Percentiles rank a stretch among this genome's conserved stretches.
These are phyloP conservation scores for Chrysotoxum bicinctum DNA, from an alignment of 2,888 invertebrate genomes.

Conservation along the genomic window DNA sequence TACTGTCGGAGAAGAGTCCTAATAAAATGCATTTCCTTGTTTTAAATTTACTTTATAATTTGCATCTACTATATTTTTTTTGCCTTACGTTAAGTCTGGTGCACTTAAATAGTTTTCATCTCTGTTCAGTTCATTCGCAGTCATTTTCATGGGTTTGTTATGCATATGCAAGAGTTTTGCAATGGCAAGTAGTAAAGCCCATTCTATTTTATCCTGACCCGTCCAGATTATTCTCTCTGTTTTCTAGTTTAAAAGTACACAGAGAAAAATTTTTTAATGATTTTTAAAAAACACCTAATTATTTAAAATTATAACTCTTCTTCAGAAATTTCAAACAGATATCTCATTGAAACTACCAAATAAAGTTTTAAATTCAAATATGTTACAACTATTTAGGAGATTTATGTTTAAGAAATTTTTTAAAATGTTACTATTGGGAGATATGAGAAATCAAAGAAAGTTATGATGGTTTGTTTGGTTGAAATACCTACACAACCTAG, in stretches of 20 bases:
- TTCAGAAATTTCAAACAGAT: too few relatives aligned
- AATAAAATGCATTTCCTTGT: conserved; percentile 70
- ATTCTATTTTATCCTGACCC: not conserved
- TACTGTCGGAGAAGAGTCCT: conserved; percentile 50
- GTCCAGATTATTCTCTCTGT: not conserved
- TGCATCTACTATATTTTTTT: conserved; percentile 35
- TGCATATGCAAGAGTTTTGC: conserved; percentile 56
- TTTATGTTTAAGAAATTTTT: too few relatives aligned
- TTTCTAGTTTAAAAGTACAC: not conserved
- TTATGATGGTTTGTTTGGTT: too few relatives aligned
- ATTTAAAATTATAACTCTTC: too few relatives aligned
- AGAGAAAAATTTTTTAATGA: too few relatives aligned
- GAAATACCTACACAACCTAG: too few relatives aligned
- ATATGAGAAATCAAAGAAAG: too few relatives aligned
- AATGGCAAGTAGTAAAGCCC: not conserved
- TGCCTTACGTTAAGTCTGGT: conserved; percentile 25
- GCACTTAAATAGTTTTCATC: conserved; percentile 64
- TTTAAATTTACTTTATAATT: conserved; percentile 66
- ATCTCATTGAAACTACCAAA: too few relatives aligned
- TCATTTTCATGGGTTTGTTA: conserved; percentile 63
- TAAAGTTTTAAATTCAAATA: too few relatives aligned
- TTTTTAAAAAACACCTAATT: too few relatives aligned
- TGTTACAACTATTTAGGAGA: too few relatives aligned
- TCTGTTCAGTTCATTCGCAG: conserved; percentile 44
- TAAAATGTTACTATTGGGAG: too few relatives aligned